Base-by-base conservation (phyloP, 2,888 invertebrate species). In the Leptinotarsa haldemani region DNA sequence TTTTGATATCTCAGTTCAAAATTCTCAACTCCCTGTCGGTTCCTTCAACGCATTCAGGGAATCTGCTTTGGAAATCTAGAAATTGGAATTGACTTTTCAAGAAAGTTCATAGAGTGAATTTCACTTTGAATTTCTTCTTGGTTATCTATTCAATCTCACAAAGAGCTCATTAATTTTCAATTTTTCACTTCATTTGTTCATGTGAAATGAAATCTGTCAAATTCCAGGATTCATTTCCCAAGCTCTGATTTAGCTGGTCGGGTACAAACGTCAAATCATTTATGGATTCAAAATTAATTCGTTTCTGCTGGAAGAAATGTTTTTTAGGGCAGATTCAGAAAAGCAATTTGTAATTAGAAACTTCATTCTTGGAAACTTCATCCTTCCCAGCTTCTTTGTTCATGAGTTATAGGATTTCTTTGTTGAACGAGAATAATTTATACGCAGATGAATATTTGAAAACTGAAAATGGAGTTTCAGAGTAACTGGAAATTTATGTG, bases 281-380 rank as follows among this genome's bases (percentile, higher is more conserved):
- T 73, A 78, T 77, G 71, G 69, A 73, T 78, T 77, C 77, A 69
- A 79, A 79, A 79, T 80, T 79, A 80, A 80, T 79, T 79, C 75
- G 77, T 79, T 75, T 74, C 18, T 74, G 61, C 72, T 71, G 70
- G 71, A 64, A 73, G 74, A 74, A 79, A 74, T 68, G 73, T 75
- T 78, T 77, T 74, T 74, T 20, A 74, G 73, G 68, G 75, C 73
- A 76, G 71, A 40, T 40, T 77, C 70, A 75, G 74, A 68, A 74
- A 76, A 74, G 77, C 78, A 77, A 78, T 80, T 79, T 78, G 80
- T 80, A 78, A 81, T 79, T 80, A 82, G 78, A 80, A 79, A 80
- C 80, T 80, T 82, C 79, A 76, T 78, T 74, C 76, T 75, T 80
- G 81, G 78, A 80, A 79, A 80, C 80, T 80, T 82, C 79, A 76